Base-by-base conservation (phyloP, 2,113 vertebrate species). In the Strix aluco region DNA sequence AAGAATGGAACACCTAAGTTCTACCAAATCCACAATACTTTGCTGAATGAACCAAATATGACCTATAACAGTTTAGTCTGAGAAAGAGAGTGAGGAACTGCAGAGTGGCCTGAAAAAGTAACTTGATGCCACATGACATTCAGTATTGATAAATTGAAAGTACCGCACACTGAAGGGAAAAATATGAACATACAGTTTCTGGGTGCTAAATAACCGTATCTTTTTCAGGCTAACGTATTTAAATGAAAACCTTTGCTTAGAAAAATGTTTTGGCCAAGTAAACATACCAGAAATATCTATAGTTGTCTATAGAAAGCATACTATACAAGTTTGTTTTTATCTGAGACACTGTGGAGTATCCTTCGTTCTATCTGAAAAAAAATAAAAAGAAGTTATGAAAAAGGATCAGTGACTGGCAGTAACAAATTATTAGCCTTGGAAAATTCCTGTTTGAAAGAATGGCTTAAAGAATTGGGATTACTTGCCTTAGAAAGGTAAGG, bases 401-500 rank as follows among this genome's bases (percentile, higher is more conserved):
- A 88, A 67, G 15, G 27, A 69, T 75, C 70, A 61, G 13, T 47
- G 47, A 57, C 29, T 63, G 38, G 4, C 32, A 87, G 74, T 71
- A 81, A 36, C 20, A 80, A 46, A 93, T 92, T 90, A 81, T 11
- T 27, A 80, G 40, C 25, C 51, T 86, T 65, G 21, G 30, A 73
- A 88, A 73, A 54, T 57, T 93, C 25, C 9, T 42, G 12, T 73
- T 70, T 88, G 58, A 86, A 90, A 92, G n/a, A 75, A 77, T 65
- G 58, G 5, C 25, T 94, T 92, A 93, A 82, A 80, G 49, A 59
- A 83, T 81, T 94, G 62, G 38, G 46, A 77, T 86, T 92, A 94
- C 46, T 83, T 81, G 10, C 27, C 18, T 93, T 44, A 91, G 54
- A 86, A 81, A 94, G 27, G 75, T 70, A 83, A 69, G 21, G 30